Conservation (phyloP, 1,140 invertebrate genomes). For the Trichoplusia ni region DNA sequence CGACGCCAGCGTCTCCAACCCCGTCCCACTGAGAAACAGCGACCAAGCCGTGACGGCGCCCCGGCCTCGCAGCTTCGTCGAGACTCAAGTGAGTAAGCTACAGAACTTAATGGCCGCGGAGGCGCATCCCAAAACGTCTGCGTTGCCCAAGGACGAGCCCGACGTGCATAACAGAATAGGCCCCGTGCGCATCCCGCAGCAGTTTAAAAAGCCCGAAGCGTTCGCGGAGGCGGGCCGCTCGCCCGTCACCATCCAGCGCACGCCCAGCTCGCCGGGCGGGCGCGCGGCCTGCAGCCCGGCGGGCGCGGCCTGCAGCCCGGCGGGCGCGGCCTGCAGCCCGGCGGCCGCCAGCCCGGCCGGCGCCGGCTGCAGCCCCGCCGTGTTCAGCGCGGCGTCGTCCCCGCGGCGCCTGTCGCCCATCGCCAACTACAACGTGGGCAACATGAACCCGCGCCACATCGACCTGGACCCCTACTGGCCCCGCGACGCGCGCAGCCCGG, state of each 20-base stretch:
- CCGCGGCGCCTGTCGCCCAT: slow-evolving; percentile 75
- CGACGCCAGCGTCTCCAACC: slow-evolving; percentile 47
- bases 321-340: slow-evolving; percentile 63
- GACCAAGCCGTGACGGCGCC: slow-evolving; percentile 51
- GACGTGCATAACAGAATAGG: slow-evolving; percentile 64
- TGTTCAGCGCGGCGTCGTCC: slow-evolving; percentile 74
- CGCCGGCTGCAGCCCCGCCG: slow-evolving; percentile 65
- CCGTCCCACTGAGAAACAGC: slow-evolving; percentile 46
- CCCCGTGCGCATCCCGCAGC: slow-evolving; percentile 67
- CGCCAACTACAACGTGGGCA: slow-evolving; percentile 78
- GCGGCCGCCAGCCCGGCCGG: slow-evolving; percentile 65
- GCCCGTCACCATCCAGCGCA: slow-evolving; percentile 52
- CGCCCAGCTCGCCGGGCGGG: slow-evolving; percentile 60
- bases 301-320: slow-evolving; percentile 23
- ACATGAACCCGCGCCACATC: slow-evolving; percentile 80
- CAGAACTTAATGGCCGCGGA: slow-evolving; percentile 69
- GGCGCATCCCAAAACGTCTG: slow-evolving; percentile 53
- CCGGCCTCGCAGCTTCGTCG: slow-evolving; percentile 76
- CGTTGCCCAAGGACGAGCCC: slow-evolving; percentile 55
- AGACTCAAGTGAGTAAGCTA: slow-evolving; percentile 74
- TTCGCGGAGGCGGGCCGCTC: slow-evolving; percentile 53
- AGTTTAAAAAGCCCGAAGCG: slow-evolving; percentile 62
- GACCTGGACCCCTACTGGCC: slow-evolving; percentile 77
- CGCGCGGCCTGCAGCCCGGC: slow-evolving; percentile 30
- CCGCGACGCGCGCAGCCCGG: slow-evolving; percentile 62